Evolutionary conservation across 2,888 invertebrate genomes (phyloP).

Genomic region (Aporophyla nigra): DNA sequence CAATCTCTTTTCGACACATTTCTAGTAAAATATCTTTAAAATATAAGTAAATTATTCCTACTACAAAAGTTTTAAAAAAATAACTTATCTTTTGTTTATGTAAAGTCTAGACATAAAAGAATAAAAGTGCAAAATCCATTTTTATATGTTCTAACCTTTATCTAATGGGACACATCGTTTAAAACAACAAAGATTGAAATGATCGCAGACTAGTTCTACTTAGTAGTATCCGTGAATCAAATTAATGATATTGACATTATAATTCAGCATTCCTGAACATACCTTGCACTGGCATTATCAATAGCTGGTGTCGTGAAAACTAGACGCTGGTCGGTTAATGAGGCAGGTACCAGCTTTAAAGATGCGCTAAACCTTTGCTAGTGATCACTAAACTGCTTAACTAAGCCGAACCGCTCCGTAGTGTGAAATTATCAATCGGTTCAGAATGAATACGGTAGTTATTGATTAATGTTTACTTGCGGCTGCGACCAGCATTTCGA

Average conservation of each 20-base stretch:
- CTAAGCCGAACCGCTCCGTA: not conserved
- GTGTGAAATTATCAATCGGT: not conserved
- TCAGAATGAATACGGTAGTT: too few relatives aligned
- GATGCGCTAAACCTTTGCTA: not conserved
- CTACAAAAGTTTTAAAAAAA: not conserved
- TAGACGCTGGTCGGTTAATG: not conserved
- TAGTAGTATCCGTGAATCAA: not conserved
- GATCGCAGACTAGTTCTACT: not conserved
- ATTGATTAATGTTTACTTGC: too few relatives aligned
- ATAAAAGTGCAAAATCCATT: not conserved
- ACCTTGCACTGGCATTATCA: not conserved
- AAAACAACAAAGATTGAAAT: not conserved
- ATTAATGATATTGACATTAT: not conserved
- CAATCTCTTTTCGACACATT: not conserved
- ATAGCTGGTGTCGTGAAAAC: not conserved
- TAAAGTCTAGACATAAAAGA: not conserved
- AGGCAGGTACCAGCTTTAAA: not conserved
- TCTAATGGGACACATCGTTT: too few relatives aligned
- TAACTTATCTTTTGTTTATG: not conserved
- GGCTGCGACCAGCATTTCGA: too few relatives aligned
- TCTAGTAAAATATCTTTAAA: not conserved
- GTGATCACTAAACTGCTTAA: not conserved
- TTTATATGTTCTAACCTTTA: not conserved
- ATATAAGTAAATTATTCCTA: not conserved
- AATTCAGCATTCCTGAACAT: too few relatives aligned